Evolutionary conservation across 2,888 invertebrate species (phyloP).

Genomic region (Drosophila mayaguana): DNA sequence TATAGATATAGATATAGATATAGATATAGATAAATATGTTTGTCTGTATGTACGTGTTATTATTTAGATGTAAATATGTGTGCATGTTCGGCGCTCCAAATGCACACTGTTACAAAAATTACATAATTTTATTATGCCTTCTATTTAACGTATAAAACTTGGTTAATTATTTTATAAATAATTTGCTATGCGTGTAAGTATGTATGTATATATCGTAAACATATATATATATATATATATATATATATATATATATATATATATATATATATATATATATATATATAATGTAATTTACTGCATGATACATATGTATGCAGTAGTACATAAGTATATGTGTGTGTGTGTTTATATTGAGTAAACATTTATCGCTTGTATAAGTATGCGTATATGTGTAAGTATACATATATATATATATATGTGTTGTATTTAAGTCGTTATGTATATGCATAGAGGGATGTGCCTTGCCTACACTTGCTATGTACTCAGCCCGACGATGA

Average conservation of each 20-base stretch:
- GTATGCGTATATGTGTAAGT: conserved; percentile 11
- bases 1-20: conserved; percentile 45
- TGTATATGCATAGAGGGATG: conserved; percentile 21
- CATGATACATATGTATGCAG: conserved; percentile 4
- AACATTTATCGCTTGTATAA: conserved; percentile 26
- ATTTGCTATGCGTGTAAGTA: conserved; percentile 56
- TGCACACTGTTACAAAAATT: conserved; percentile 59
- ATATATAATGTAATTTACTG: conserved; percentile 2
- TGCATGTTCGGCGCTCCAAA: conserved; percentile 25
- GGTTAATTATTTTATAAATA: conserved; percentile 48
- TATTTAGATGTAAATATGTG: conserved; percentile 38
- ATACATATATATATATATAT: background rate
- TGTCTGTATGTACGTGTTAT: conserved; percentile 35
- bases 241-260: conserved; percentile 11
- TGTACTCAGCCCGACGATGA: background rate
- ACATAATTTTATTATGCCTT: conserved; percentile 68
- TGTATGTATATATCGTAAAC: conserved; percentile 14
- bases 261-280: background rate
- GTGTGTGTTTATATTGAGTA: conserved; percentile 23
- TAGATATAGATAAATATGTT: conserved; percentile 51
- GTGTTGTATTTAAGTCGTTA: conserved; percentile 16
- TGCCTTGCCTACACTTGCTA: conserved; percentile 1
- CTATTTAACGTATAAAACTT: conserved; percentile 50
- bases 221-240: conserved; percentile 1
- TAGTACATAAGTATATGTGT: conserved; percentile 9